Percentiles rank a stretch among this genome's conserved stretches.
These are phyloP conservation scores for Rhinichthys osculus DNA, from an alignment of 2,797 vertebrate species.

Conservation along the genomic window DNA sequence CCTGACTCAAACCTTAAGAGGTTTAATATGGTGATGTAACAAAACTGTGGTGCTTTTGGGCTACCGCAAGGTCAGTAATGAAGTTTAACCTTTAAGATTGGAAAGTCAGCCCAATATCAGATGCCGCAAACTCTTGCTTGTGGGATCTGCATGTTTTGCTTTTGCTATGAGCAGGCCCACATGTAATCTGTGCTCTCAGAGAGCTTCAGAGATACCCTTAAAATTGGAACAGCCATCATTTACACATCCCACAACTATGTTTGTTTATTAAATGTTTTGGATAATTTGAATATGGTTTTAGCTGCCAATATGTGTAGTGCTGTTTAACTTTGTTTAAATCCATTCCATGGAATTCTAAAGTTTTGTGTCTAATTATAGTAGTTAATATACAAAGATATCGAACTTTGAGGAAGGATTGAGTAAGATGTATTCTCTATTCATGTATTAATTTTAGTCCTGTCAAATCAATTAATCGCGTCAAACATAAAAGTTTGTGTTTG, in stretches of 20 bases:
- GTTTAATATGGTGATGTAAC: slow-evolving; percentile 25
- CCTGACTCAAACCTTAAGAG: slow-evolving; percentile 3
- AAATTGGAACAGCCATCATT: not conserved
- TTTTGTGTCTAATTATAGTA: not conserved
- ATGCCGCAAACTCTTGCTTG: not conserved
- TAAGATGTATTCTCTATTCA: not conserved
- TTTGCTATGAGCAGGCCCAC: not conserved
- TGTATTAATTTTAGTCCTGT: not conserved
- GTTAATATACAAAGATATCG: not conserved
- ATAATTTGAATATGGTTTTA: slow-evolving; percentile 22
- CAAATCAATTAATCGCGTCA: too few relatives aligned
- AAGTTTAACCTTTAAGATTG: slow-evolving; percentile 18
- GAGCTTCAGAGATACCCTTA: not conserved
- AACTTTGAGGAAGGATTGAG: not conserved
- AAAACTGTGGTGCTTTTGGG: slow-evolving; percentile 13
- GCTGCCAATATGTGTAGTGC: not conserved
- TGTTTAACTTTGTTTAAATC: not conserved
- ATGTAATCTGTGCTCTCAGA: slow-evolving; percentile 2
- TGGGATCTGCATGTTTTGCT: not conserved
- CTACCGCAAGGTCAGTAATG: not conserved
- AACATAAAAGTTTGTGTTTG: too few relatives aligned
- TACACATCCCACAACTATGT: slow-evolving; percentile 10
- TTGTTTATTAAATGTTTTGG: slow-evolving; percentile 32
- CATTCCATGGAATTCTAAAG: not conserved
- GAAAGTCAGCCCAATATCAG: slow-evolving; percentile 22